phyloP scores from a whole-genome alignment of 2,797 vertebrate genomes.

The Tenualosa thibaudeaui region DNA sequence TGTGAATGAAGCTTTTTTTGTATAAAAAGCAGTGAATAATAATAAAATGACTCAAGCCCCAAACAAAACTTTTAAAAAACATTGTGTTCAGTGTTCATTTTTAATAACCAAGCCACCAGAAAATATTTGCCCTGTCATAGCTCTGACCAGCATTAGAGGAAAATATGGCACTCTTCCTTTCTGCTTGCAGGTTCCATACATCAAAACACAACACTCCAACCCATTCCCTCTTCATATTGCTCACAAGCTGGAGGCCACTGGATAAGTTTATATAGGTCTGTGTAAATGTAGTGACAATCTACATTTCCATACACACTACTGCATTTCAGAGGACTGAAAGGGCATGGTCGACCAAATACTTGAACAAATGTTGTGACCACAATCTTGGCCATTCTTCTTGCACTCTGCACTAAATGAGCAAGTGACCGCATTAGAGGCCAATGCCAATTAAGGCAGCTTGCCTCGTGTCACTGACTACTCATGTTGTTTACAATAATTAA shows the following conservation, averaged over 20 bases:
- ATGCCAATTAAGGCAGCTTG: background rate
- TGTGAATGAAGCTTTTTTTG: background rate
- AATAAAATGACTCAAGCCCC: background rate
- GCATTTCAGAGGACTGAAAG: background rate
- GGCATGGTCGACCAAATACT: background rate
- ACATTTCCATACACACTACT: background rate
- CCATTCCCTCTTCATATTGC: too few relatives aligned
- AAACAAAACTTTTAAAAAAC: background rate
- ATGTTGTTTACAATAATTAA: conserved; percentile 22
- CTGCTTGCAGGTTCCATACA: background rate
- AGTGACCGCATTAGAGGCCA: background rate
- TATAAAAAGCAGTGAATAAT: background rate
- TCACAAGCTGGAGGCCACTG: background rate
- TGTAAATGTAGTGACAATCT: background rate
- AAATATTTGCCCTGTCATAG: background rate
- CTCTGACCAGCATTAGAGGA: background rate
- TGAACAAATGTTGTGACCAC: background rate
- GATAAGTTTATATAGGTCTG: background rate
- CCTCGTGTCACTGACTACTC: background rate
- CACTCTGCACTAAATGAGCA: background rate
- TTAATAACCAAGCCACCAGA: background rate
- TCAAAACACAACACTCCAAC: background rate
- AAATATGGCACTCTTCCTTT: background rate
- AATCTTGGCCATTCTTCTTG: background rate
- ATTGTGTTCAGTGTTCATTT: background rate